A percentile compares a stretch with the other conserved stretches of the same genome.
Evolutionary conservation across 2,797 vertebrate genomes (phyloP).

Genomic region (Lepidocolaptes lacrymiger): DNA sequence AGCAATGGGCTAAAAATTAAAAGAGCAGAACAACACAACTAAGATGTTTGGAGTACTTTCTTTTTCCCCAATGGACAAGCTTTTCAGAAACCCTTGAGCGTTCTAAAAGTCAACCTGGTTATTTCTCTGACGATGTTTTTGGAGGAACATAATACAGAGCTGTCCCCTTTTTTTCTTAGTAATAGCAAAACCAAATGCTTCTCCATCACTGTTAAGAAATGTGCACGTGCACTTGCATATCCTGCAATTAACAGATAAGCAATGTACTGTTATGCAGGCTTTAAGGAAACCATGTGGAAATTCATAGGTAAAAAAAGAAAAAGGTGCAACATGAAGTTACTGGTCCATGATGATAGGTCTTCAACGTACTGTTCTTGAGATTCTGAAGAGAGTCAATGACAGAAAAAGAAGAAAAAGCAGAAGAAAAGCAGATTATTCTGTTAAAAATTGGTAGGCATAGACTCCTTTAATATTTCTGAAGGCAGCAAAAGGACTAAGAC

Average conservation of each 20-base stretch:
- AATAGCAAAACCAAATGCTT: background rate
- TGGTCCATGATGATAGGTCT: background rate
- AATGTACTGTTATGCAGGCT: background rate
- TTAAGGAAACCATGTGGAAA: background rate
- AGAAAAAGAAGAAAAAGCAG: background rate
- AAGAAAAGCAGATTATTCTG: background rate
- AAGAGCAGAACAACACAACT: background rate
- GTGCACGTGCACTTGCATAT: background rate
- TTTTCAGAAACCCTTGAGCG: background rate
- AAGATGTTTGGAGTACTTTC: background rate
- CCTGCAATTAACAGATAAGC: background rate
- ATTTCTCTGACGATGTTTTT: background rate
- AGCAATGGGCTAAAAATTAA: background rate
- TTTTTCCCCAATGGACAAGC: rapidly evolving
- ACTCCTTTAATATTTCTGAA: background rate
- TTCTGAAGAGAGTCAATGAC: background rate
- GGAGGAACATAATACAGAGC: background rate
- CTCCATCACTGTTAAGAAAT: background rate
- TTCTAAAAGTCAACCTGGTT: background rate
- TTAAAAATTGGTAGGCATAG: background rate
- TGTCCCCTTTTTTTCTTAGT: background rate
- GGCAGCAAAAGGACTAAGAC: background rate
- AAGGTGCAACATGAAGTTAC: background rate
- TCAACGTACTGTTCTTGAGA: background rate
- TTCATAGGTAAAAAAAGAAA: too few relatives aligned